Conservation (phyloP, 2,113 vertebrate species). For the Talpa occidentalis region DNA sequence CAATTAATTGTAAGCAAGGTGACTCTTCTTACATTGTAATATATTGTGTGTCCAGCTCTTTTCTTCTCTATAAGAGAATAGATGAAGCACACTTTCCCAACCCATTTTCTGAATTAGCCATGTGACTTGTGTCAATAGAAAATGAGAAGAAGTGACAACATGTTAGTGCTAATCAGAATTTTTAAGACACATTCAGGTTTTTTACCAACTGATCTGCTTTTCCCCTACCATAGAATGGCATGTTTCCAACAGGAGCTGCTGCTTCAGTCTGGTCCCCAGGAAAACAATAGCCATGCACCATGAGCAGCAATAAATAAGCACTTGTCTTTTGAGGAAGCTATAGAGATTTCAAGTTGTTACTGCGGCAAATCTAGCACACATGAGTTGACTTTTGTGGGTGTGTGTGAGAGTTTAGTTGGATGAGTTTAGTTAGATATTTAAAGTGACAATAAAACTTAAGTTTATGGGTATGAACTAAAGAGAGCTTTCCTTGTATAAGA, state of each 20-base stretch:
- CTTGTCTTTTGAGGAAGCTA: background rate
- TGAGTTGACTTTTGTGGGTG: background rate
- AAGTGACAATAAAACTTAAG: background rate
- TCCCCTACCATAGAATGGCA: background rate
- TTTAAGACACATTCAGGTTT: background rate
- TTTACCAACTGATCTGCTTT: background rate
- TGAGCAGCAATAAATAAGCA: background rate
- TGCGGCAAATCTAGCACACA: background rate
- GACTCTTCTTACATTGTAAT: background rate
- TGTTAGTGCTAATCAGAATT: background rate
- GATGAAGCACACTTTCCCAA: background rate
- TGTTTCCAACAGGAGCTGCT: background rate
- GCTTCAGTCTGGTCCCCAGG: background rate
- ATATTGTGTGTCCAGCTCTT: background rate
- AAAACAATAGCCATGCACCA: background rate
- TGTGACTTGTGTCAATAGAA: background rate
- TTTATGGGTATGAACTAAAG: background rate
- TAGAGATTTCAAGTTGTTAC: background rate
- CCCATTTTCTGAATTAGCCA: background rate
- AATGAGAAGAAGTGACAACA: background rate
- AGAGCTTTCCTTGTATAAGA: background rate
- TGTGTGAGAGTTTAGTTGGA: background rate
- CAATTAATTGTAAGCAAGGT: background rate
- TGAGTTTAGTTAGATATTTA: background rate
- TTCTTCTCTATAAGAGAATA: background rate